Percentiles rank a stretch among this genome's conserved stretches.
Evolutionary conservation across 2,888 invertebrate genomes (phyloP).

Genomic region (Gymnocheta viridis): DNA sequence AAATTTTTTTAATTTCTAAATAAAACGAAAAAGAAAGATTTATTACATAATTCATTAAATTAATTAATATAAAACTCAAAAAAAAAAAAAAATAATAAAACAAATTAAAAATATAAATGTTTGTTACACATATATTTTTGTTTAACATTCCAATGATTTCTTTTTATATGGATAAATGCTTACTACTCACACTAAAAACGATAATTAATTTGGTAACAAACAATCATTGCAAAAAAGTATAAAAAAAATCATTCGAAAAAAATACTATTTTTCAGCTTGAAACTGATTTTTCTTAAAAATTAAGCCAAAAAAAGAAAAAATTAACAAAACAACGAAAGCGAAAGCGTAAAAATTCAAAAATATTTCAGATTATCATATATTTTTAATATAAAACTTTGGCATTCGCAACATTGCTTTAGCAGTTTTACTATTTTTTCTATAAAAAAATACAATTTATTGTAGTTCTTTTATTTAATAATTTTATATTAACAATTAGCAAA

Average conservation of each 20-base stretch:
- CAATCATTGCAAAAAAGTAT: background rate
- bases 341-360: slow-evolving; percentile 12
- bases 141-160: slow-evolving; percentile 43
- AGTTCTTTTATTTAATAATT: slow-evolving; percentile 22
- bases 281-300: slow-evolving; percentile 7
- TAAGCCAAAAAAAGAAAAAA: slow-evolving; percentile 15
- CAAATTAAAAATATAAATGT: slow-evolving; percentile 55
- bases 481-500: slow-evolving; percentile 62
- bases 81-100: slow-evolving; percentile 42
- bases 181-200: slow-evolving; percentile 48
- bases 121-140: slow-evolving; percentile 25
- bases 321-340: slow-evolving; percentile 28
- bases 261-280: slow-evolving; percentile 13
- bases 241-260: slow-evolving; percentile 24
- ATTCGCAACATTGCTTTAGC: slow-evolving; percentile 61
- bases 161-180: slow-evolving; percentile 59
- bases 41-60: slow-evolving; percentile 69
- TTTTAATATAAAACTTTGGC: slow-evolving; percentile 63
- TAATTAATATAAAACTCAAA: too few relatives aligned
- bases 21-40: slow-evolving; percentile 68
- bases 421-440: slow-evolving; percentile 33
- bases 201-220: slow-evolving; percentile 17
- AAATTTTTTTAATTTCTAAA: slow-evolving; percentile 40
- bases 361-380: slow-evolving; percentile 26
- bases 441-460: slow-evolving; percentile 49